phyloP scores from a whole-genome alignment of 1,140 invertebrate species.

The Danaus melanippus region DNA sequence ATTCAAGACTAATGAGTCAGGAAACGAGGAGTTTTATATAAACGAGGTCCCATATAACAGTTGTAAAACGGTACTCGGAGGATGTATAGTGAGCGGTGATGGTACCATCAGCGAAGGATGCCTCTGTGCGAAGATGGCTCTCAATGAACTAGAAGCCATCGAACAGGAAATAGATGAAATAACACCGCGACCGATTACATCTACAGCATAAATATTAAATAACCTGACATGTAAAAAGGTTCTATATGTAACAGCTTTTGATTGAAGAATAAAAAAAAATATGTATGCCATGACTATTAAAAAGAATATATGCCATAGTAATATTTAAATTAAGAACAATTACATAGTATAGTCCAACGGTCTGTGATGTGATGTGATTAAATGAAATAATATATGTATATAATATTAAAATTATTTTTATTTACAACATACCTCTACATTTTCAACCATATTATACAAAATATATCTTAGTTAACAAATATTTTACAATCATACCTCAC shows the following conservation, averaged over 20 bases:
- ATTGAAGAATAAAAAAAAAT: too few relatives aligned
- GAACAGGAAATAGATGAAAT: constrained; percentile 61
- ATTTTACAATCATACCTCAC: constrained; percentile 68
- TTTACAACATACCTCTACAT: constrained; percentile 71
- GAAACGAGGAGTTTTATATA: constrained; percentile 15
- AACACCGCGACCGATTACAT: constrained; percentile 34
- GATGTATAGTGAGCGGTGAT: constrained; percentile 57
- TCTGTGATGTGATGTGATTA: too few relatives aligned
- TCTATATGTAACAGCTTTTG: too few relatives aligned
- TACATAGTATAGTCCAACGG: too few relatives aligned
- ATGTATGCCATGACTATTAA: too few relatives aligned
- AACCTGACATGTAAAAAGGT: too few relatives aligned
- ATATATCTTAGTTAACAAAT: constrained; percentile 70
- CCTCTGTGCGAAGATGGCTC: constrained; percentile 52
- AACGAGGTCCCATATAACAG: constrained; percentile 42
- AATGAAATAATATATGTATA: constrained; percentile 2
- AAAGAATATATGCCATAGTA: too few relatives aligned
- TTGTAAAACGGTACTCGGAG: constrained; percentile 53
- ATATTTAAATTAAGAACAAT: too few relatives aligned
- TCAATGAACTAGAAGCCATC: constrained; percentile 39
- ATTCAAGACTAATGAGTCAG: constrained; percentile 10
- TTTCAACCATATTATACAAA: constrained; percentile 71
- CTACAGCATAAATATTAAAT: too few relatives aligned
- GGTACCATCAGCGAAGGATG: constrained; percentile 55
- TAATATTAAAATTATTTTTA: constrained; percentile 65